Base-by-base conservation (phyloP, 2,888 invertebrate species). In the Cataglyphis livida region DNA sequence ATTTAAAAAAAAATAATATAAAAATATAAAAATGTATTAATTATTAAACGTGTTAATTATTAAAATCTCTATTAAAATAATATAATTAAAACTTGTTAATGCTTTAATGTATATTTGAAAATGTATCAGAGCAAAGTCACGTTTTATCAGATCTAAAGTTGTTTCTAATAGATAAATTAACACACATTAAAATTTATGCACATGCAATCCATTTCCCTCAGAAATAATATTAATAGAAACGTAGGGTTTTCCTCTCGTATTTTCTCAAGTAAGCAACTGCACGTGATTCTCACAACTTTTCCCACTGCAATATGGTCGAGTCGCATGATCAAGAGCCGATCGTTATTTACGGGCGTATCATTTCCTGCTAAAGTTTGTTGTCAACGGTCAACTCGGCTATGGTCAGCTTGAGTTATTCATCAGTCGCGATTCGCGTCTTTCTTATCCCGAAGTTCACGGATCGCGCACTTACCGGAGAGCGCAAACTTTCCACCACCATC, bases 391-490 rank as follows among this genome's bases (percentile, higher is more conserved):
- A 79, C 70, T 59, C 70, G 78, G 78, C 78, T 79, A 79, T 70
- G 78, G 78, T 79, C 70, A 79, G 70, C 35, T 59, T 79, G 78
- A 79, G n/a, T 79, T 79, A 79, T 79, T 79, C 78, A 79, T 79
- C 59, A 35, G 32, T 35, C 59, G 68, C 78, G 68, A 79, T 79
- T 79, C 78, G 35, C 59, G 74, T 74, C 62, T 82, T 84, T 82
- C 62, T 78, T 78, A 68, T 70, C 70, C 57, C 70, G 78, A 79
- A 79, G 78, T 82, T 73, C 25, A 70, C 70, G 25, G 44, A 61
- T 5, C 44, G 68, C 32, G 59, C 54, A 32, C 51, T 76, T 76
- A 76, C 25, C 25, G 44, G 7, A 44, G 59, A 18, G 38, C 35
- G 74, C 51, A 66, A 51, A 76, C 84, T 81, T 79, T 79, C 25